Base-by-base conservation (phyloP, 2,888 invertebrate genomes). In the Deroplatys truncata region DNA sequence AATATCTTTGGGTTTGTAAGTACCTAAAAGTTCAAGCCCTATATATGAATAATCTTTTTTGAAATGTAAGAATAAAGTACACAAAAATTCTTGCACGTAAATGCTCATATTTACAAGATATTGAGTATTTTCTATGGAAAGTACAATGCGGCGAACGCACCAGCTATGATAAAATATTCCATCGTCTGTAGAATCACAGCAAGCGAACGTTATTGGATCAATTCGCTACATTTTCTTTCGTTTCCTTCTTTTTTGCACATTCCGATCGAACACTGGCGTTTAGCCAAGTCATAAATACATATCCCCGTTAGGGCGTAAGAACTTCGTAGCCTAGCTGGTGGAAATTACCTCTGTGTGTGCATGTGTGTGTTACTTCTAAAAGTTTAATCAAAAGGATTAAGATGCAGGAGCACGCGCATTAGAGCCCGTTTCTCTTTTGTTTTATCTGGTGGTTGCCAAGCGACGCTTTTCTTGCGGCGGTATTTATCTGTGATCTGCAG, bases 361-460 rank as follows among this genome's bases (percentile, higher is more conserved):
- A 72, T 20, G 56, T 82, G 87, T 72, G 16, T 82, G 87, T 87
- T 87, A 87, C 87, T 87, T 82, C 87, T 87, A 82, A 87, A 87
- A 87, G 82, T 87, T 87, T 87, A 83, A 87, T 87, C 87, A 87
- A 87, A 87, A 28, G 83, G 87, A 82, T 87, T 87, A 87, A 87
- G 82, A 87, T 87, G 87, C 87, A 35, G 82, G 82, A 31, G 87
- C 87, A 87, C 87, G 87, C 31, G 86, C 82, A 31, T 72, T 72
- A 72, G 29, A 31, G 31, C 29, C 25, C 25, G 25, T 87, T 29
- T 82, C 82, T 87, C 31, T 25, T 31, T 87, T 87, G 82, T 87
- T 87, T 82, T 87, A 87, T 82, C 87, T 87, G 8, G 82, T 25
- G 56, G 56, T 72, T 72, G 56, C 56, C 56, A 72, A 72, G 56